Evolutionary conservation across 2,888 invertebrate genomes (phyloP).

Genomic region (Tetrapedia diversipes): DNA sequence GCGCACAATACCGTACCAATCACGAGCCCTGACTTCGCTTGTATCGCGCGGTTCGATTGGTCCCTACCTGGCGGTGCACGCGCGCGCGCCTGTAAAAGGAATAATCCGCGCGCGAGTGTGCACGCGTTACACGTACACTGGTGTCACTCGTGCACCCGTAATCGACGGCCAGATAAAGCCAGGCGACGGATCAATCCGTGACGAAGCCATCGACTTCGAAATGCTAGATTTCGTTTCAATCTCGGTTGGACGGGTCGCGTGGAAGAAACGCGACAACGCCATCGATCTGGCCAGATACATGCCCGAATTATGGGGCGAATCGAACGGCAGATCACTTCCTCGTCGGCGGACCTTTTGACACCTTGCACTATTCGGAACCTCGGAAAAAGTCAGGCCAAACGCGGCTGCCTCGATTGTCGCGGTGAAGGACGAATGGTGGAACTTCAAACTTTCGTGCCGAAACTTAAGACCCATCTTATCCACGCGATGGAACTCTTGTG

Average conservation of each 20-base stretch:
- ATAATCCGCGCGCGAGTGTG: background rate
- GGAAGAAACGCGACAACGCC: constrained; percentile 8
- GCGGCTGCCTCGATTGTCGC: background rate
- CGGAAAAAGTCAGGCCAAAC: too few relatives aligned
- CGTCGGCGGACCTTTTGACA: constrained; percentile 26
- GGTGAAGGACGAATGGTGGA: too few relatives aligned
- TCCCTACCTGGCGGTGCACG: constrained; percentile 10
- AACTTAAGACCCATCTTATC: too few relatives aligned
- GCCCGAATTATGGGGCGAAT: constrained; percentile 33
- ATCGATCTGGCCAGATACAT: constrained; percentile 1
- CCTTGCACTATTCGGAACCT: too few relatives aligned
- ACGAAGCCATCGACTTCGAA: constrained; percentile 65
- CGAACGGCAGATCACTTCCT: constrained; percentile 32
- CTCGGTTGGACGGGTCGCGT: constrained; percentile 48
- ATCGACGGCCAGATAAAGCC: constrained; percentile 60
- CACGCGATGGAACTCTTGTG: too few relatives aligned
- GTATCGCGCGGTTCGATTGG: constrained; percentile 62
- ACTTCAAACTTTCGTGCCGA: too few relatives aligned
- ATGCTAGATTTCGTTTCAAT: constrained; percentile 63
- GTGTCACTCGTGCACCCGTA: constrained; percentile 13
- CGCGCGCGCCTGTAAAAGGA: background rate
- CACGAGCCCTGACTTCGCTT: constrained; percentile 55
- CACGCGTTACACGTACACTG: background rate
- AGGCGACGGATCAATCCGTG: constrained; percentile 61
- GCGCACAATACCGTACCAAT: constrained; percentile 68